Base-by-base conservation (phyloP, 1,140 invertebrate genomes). In the Liolophura sinensis region DNA sequence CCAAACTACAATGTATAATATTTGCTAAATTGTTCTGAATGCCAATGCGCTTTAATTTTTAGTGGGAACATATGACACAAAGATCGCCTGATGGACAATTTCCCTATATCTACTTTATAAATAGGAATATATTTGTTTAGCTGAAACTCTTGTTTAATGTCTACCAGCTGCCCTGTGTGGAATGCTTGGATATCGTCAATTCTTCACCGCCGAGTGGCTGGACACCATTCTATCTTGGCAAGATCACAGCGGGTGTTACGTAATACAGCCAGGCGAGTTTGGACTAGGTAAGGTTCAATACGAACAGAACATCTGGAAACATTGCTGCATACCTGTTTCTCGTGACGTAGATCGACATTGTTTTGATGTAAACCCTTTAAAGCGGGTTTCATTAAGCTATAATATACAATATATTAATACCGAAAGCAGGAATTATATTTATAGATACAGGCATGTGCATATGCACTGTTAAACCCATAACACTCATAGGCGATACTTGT, bases 141-240 rank as follows among this genome's bases (percentile, higher is more conserved):
- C 31, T 40, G 31, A 9, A 40, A 40, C 31, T 40, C 31, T 40
- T 40, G 31, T 40, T 40, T 40, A 9, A 40, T 40, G 31, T 40
- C 9, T 9, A 40, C 22, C 65, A 82, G 81, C 71, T 27, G 79
- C 79, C 6, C 67, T 82, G 55, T 82, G 81, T 71, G 81, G 81
- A 50, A 76, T 81, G 66, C 68, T 77, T 25, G 81, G 81, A 40
- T 82, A 71, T 62, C 58, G 70, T n/a, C 69, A 81, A 47, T 80
- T 82, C 70, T 77, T 79, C 68, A 67, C 65, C 20, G 71, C 63
- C 25, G 70, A 73, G n/a, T 82, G 81, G 81, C 72, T 82, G 31
- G 70, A 74, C 16, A 61, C 65, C 22, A 78, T 81, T 18, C 66
- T 82, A 18, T 72, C 68, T 55, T 82, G 81, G 81, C 81, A 82